phyloP scores from a whole-genome alignment of 2,113 vertebrate genomes.

The Misgurnus anguillicaudatus region DNA sequence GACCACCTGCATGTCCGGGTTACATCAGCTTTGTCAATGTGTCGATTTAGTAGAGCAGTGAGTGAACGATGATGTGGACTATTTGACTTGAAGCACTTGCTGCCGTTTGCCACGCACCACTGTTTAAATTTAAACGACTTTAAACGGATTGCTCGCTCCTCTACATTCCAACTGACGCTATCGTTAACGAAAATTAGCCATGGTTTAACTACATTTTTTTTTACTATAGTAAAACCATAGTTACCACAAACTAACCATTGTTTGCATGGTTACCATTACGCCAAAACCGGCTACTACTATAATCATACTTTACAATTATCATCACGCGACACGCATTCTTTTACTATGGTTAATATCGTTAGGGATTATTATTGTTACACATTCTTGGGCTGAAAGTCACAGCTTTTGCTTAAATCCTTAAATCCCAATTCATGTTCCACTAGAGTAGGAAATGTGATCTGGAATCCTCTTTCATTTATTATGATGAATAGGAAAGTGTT shows the following conservation, averaged over 20 bases:
- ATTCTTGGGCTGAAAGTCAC: too few species aligned
- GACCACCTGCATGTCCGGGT: slow-evolving; percentile 53
- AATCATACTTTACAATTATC: too few species aligned
- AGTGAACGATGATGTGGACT: slow-evolving; percentile 21
- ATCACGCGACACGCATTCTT: too few species aligned
- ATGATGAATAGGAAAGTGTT: neutral
- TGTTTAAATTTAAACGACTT: neutral
- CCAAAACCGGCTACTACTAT: too few species aligned
- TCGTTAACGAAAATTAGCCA: neutral
- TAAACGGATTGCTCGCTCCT: neutral
- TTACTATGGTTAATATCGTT: too few species aligned
- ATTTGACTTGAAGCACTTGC: slow-evolving; percentile 13
- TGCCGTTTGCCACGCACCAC: neutral
- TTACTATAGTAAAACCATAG: too few species aligned
- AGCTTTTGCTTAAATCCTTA: neutral
- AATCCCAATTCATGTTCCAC: neutral
- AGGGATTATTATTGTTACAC: too few species aligned
- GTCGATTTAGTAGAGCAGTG: neutral
- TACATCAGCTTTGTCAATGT: slow-evolving; percentile 30
- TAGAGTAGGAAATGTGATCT: neutral
- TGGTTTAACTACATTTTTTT: too few species aligned
- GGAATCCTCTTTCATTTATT: neutral
- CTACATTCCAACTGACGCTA: neutral
- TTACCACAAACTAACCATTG: too few species aligned
- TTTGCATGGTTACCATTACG: too few species aligned